Base-by-base conservation (phyloP, 2,888 invertebrate genomes). In the Rhorus exstirpatorius region DNA sequence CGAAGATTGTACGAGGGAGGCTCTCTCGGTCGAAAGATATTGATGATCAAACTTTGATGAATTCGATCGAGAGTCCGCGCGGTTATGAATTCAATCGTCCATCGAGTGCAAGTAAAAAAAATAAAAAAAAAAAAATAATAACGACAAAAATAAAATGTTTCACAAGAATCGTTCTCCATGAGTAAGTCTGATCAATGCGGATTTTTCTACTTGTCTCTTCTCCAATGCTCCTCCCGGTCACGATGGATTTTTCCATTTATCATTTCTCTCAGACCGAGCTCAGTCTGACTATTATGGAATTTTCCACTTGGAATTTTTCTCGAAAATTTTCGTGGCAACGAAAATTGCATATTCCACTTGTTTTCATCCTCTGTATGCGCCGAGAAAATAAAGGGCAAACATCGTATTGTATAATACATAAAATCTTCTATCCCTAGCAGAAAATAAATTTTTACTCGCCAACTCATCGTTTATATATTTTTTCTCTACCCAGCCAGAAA, bases 21-120 rank as follows among this genome's bases (percentile, higher is more conserved):
- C 24, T 17, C 26, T 60, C 49, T 51, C 71, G 38, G 58, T 76
- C 49, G 80, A 21, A 55, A 71, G 26, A 61, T 74, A 78, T 74
- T 60, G 61, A 78, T 78, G 72, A 81, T 76, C 10, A 63, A 81
- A 81, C 63, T 78, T 61, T 8, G 51, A 77, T 72, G 55, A 65
- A 67, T 67, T 61, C 51, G 70, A 70, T 61, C 51, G 70, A 70
- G 63, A 17, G 49, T 17, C 46, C 1, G 58, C 75, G 24, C 17
- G 35, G 4, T n/a, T n/a, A 51, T 67, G 12, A 72, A 26, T 55
- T 65, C 8, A 38, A 38, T 3, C 1, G 8, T 38, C 38, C 38
- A 38, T 8, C 10, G 4, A 38, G 10, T 8, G 8, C 38, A 8
- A 38, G 10, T n/a, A n/a, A n/a, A n/a, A n/a, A n/a, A n/a, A n/a